Evolutionary conservation across 2,888 invertebrate genomes (phyloP).

Genomic region (Erannis defoliaria): DNA sequence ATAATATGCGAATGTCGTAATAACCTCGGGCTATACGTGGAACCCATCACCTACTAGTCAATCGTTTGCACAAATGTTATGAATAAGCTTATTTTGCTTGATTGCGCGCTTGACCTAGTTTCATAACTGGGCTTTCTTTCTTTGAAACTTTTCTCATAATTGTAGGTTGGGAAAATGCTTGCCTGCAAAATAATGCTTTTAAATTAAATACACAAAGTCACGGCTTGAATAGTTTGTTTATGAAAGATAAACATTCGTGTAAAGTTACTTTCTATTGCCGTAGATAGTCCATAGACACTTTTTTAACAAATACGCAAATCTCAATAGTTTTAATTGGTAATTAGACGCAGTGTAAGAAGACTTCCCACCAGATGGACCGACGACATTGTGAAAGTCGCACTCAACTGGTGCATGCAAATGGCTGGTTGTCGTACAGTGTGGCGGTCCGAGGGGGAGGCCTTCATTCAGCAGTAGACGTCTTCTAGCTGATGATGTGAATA

Average conservation of each 20-base stretch:
- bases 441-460: too few relatives aligned
- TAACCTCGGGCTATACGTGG: constrained; percentile 1
- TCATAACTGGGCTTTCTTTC: constrained; percentile 29
- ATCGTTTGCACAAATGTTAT: constrained; percentile 29
- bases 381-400: too few relatives aligned
- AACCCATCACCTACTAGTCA: constrained; percentile 16
- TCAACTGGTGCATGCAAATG: too few relatives aligned
- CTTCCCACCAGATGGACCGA: too few relatives aligned
- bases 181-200: constrained; percentile 33
- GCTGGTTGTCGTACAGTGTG: too few relatives aligned
- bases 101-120: constrained; percentile 33
- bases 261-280: background rate
- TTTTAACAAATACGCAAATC: too few relatives aligned
- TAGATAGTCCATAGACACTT: too few relatives aligned
- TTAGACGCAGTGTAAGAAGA: too few relatives aligned
- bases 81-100: constrained; percentile 36
- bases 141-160: constrained; percentile 38
- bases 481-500: too few relatives aligned
- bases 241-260: background rate
- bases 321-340: too few relatives aligned
- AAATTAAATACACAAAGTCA: constrained; percentile 29
- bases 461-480: too few relatives aligned
- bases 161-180: constrained; percentile 35
- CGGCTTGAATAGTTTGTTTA: constrained; percentile 12
- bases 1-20: background rate